Evolutionary conservation across 2,888 invertebrate genomes (phyloP), one percentile per base, ranked within the genome.

Genomic region (Hypena proboscidalis): DNA sequence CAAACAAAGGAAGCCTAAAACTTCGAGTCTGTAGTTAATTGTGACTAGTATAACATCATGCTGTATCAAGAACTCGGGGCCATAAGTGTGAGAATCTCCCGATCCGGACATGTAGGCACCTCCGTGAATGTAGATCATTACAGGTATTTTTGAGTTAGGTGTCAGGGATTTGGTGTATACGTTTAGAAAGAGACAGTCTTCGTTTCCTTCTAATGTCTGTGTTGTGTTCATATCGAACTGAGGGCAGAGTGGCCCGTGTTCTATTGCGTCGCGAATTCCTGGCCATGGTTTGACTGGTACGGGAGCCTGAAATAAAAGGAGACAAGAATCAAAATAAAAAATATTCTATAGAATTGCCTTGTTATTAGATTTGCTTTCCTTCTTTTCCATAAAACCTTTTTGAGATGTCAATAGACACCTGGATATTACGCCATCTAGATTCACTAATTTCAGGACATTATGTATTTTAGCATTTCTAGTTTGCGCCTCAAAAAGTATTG

Each of bases 91-190:
- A 3, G 72, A 58, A 34, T 85, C 67, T 7, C 85, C 85, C 0
- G 83, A 82, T 1, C 89, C 89, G 9, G 74, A 74, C 49, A 75
- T 65, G 40, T 74, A 89, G 4, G 71, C 80, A 1, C 90, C 90
- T 2, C 88, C 89, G 42, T 90, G 85, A 21, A 90, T 78, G 58
- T 74, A 90, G 0, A 91, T 79, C 77, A 90, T 80, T 1, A 89
- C 90, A 0, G 89, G 84, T n/a, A 74, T 53, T 36, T 70, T 72
- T 3, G 70, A 58, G 10, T 41, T 47, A 5, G 46, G 36, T 5
- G 54, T 35, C 20, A 79, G 22, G 2, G 70, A 65, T 52, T 70
- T 75, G 2, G 83, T 77, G 34, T 85, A 86, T 1, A 87, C 67
- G 25, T 87, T 87, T 1, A 85, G 47, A 20, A 75, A 82, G 10